phyloP scores from a whole-genome alignment of 2,888 invertebrate genomes.

The Andricus curvator region DNA sequence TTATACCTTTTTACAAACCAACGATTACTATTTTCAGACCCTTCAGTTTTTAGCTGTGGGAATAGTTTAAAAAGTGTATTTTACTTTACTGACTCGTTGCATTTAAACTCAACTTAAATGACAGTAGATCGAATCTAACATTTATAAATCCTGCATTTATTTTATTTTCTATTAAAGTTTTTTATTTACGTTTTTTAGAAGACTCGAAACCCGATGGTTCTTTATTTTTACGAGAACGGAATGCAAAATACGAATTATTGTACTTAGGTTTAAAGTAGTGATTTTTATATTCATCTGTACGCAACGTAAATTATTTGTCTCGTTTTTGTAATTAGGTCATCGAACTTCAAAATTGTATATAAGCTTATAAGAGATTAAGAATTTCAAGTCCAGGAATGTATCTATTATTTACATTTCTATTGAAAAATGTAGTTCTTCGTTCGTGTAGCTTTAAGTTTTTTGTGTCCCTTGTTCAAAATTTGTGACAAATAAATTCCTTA shows the following conservation, averaged over 20 bases:
- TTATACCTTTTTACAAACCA: slow-evolving; percentile 61
- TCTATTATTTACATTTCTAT: slow-evolving; percentile 6
- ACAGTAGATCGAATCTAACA: slow-evolving; percentile 16
- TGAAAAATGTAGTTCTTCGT: slow-evolving; percentile 20
- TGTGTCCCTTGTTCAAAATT: slow-evolving; percentile 35
- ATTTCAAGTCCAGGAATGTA: slow-evolving; percentile 10
- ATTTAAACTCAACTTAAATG: neutral
- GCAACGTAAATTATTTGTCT: slow-evolving; percentile 11
- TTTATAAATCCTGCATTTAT: slow-evolving; percentile 41
- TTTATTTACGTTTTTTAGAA: slow-evolving; percentile 19
- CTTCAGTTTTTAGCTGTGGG: slow-evolving; percentile 34
- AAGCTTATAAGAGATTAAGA: neutral
- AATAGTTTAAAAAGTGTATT: neutral
- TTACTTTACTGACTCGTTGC: neutral
- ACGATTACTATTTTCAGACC: slow-evolving; percentile 43
- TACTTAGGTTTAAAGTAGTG: slow-evolving; percentile 1
- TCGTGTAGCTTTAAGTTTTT: slow-evolving; percentile 37
- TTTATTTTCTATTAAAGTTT: slow-evolving; percentile 1
- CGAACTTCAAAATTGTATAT: slow-evolving; percentile 35
- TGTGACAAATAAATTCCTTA: slow-evolving; percentile 38
- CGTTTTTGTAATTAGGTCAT: slow-evolving; percentile 20
- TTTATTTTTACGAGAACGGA: slow-evolving; percentile 46
- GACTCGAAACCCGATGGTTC: neutral
- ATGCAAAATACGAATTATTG: neutral
- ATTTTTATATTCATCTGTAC: slow-evolving; percentile 5